Conservation (phyloP, 2,797 vertebrate species). For the Morelia viridis region DNA sequence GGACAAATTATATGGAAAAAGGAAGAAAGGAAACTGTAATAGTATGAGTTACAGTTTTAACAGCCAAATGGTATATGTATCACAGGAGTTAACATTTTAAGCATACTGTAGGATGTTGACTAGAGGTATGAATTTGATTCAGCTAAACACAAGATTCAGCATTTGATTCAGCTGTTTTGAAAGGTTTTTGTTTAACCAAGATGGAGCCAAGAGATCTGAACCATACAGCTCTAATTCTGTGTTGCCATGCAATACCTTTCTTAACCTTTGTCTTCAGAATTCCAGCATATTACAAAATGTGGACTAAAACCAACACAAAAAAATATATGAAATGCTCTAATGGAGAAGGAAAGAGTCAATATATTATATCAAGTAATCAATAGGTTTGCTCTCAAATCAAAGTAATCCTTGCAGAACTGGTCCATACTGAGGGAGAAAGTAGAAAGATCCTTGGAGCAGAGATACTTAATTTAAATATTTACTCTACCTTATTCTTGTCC, state of each 20-base stretch:
- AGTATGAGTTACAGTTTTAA: neutral
- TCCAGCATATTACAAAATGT: too few relatives aligned
- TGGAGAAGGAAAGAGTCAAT: neutral
- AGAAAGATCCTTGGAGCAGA: neutral
- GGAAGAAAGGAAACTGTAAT: neutral
- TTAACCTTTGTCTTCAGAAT: too few relatives aligned
- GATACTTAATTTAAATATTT: neutral
- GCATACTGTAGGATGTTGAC: neutral
- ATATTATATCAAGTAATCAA: neutral
- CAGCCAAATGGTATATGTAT: neutral
- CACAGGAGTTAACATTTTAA: neutral
- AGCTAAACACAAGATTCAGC: neutral
- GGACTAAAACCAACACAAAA: too few relatives aligned
- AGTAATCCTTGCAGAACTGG: neutral
- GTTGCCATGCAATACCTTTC: too few relatives aligned
- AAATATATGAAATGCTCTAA: neutral
- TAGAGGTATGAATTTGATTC: neutral
- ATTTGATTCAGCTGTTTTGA: neutral
- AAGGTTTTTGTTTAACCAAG: too few relatives aligned
- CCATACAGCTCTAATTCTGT: too few relatives aligned
- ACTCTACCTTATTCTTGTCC: neutral
- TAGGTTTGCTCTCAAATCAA: neutral
- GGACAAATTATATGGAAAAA: slow-evolving; percentile 2
- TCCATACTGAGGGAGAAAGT: neutral
- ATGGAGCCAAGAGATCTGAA: too few relatives aligned